Conservation (phyloP, 1,140 invertebrate species). For the Drosophila ironensis region DNA sequence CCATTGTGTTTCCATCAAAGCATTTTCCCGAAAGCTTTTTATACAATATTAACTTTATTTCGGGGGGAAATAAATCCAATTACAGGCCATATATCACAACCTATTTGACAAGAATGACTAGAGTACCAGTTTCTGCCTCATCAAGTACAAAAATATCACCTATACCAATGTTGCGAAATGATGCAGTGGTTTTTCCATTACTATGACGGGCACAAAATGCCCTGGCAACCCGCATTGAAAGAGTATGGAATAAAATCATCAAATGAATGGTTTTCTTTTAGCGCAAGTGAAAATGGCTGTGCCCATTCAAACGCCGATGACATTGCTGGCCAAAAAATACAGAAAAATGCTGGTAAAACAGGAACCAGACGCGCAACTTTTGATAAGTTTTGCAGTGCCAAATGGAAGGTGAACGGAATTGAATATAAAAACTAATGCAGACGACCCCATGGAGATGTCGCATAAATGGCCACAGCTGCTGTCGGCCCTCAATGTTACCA, state of each 20-base stretch:
- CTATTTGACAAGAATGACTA: background rate
- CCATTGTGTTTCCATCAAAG: no score
- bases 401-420: conserved; percentile 54
- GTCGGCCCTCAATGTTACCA: no score
- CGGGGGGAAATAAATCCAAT: no score
- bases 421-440: conserved; percentile 72
- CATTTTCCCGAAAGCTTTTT: no score
- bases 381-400: conserved; percentile 47
- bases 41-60: no score
- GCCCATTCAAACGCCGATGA: conserved; percentile 23
- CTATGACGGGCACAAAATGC: background rate
- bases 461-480: conserved; percentile 51
- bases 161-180: background rate
- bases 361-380: conserved; percentile 22
- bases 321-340: conserved; percentile 24
- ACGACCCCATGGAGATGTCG: conserved; percentile 1
- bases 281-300: conserved; percentile 37
- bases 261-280: conserved; percentile 24
- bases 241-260: conserved; percentile 25
- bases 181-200: background rate
- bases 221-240: background rate
- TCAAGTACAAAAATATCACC: background rate
- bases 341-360: conserved; percentile 4
- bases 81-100: background rate
- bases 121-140: background rate